phyloP scores from a whole-genome alignment of 2,113 vertebrate genomes.

The Phylloscopus trochilus region DNA sequence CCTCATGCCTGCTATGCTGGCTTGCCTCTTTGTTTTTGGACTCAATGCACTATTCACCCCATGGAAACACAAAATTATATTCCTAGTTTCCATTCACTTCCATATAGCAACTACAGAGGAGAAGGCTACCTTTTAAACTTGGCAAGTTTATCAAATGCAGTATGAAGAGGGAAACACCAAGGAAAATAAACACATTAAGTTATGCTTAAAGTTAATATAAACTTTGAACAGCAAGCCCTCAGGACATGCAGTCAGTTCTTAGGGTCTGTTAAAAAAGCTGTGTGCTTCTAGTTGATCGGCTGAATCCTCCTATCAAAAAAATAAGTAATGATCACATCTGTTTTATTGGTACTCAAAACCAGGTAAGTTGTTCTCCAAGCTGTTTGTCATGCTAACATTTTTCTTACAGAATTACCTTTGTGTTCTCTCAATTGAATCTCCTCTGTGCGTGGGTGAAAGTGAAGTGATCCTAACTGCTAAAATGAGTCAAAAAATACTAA shows the following conservation, averaged over 20 bases:
- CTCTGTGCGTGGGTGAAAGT: background rate
- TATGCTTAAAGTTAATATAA: background rate
- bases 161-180: background rate
- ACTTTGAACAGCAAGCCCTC: background rate
- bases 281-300: background rate
- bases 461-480: background rate
- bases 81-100: background rate
- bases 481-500: background rate
- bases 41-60: conserved; percentile 57
- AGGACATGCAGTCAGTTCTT: background rate
- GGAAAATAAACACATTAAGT: background rate
- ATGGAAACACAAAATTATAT: background rate
- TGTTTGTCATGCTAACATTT: background rate
- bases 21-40: conserved; percentile 45
- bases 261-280: background rate
- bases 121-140: background rate
- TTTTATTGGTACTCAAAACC: background rate
- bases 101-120: background rate
- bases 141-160: background rate
- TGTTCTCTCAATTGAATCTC: background rate
- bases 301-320: background rate
- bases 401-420: background rate
- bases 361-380: background rate
- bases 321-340: background rate
- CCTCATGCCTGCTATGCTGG: conserved; percentile 61